phyloP scores from a whole-genome alignment of 2,113 vertebrate species.

The Canis aureus region DNA sequence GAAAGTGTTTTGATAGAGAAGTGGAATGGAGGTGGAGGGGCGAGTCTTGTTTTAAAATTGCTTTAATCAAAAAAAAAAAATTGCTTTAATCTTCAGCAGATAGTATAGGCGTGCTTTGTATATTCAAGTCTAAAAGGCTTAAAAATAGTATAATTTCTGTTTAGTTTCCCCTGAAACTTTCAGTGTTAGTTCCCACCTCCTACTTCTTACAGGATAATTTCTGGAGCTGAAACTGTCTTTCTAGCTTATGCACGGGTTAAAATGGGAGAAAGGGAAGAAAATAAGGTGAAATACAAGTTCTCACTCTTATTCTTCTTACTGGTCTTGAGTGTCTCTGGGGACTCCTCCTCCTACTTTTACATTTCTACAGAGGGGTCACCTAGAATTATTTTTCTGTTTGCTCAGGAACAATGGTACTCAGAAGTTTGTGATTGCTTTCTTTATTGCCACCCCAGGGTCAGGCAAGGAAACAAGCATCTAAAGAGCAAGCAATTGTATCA shows the following conservation, averaged over 20 bases:
- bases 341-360: neutral
- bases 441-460: slow-evolving; percentile 25
- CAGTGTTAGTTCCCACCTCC: slow-evolving; percentile 58
- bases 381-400: neutral
- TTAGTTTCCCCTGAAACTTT: slow-evolving; percentile 46
- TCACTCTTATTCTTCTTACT: neutral
- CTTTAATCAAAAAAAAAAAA: slow-evolving; percentile 57
- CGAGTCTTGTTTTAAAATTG: slow-evolving; percentile 62
- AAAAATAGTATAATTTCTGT: slow-evolving; percentile 70
- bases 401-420: neutral
- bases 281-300: neutral
- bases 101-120: slow-evolving; percentile 62
- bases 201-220: slow-evolving; percentile 54
- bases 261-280: slow-evolving; percentile 54
- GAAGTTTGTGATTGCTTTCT: neutral
- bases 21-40: neutral
- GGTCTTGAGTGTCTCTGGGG: neutral
- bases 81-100: slow-evolving; percentile 33
- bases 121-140: slow-evolving; percentile 66
- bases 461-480: slow-evolving; percentile 28
- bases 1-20: slow-evolving; percentile 23
- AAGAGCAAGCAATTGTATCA: neutral
- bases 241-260: slow-evolving; percentile 40
- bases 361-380: neutral
- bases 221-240: slow-evolving; percentile 60